These are phyloP conservation scores for Amphiura filiformis DNA, from an alignment of 35 echinoderm and acorn worm species.

Conservation along the genomic window DNA sequence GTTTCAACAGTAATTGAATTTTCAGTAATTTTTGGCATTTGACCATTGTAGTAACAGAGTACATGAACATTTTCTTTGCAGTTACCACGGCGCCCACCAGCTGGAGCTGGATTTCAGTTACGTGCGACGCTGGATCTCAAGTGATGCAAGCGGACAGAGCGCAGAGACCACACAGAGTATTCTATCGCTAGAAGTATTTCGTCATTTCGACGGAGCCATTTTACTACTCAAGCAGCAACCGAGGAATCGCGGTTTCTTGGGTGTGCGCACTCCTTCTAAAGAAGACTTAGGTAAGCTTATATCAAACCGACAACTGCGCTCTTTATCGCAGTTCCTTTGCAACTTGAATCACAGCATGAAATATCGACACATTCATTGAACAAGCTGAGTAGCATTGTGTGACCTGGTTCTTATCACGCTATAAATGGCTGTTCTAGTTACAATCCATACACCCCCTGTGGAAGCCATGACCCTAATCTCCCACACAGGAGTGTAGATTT, in stretches of 20 bases:
- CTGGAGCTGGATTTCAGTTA: slow-evolving; percentile 75
- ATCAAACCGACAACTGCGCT: background rate
- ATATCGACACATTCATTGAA: background rate
- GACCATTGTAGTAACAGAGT: too few relatives aligned
- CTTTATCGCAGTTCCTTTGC: background rate
- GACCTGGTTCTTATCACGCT: too few relatives aligned
- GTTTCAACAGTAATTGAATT: too few relatives aligned
- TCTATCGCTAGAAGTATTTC: slow-evolving; percentile 71
- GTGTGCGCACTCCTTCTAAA: slow-evolving; percentile 36
- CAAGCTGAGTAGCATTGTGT: too few relatives aligned
- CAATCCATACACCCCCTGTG: too few relatives aligned
- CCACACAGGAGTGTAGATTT: too few relatives aligned
- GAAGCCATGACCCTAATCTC: too few relatives aligned
- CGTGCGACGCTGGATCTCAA: slow-evolving; percentile 74
- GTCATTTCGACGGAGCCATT: slow-evolving; percentile 87
- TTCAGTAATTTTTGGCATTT: too few relatives aligned
- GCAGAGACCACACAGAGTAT: slow-evolving; percentile 74
- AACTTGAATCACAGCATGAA: background rate
- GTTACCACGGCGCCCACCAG: slow-evolving; percentile 81
- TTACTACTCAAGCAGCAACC: slow-evolving; percentile 90
- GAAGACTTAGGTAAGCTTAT: slow-evolving; percentile 63
- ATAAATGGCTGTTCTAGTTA: too few relatives aligned
- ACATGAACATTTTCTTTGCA: slow-evolving; percentile 18
- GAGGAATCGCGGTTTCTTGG: slow-evolving; percentile 19
- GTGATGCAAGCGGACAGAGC: slow-evolving; percentile 42